Base-by-base conservation (phyloP, 2,113 vertebrate species). In the Melanerpes aurifrons region DNA sequence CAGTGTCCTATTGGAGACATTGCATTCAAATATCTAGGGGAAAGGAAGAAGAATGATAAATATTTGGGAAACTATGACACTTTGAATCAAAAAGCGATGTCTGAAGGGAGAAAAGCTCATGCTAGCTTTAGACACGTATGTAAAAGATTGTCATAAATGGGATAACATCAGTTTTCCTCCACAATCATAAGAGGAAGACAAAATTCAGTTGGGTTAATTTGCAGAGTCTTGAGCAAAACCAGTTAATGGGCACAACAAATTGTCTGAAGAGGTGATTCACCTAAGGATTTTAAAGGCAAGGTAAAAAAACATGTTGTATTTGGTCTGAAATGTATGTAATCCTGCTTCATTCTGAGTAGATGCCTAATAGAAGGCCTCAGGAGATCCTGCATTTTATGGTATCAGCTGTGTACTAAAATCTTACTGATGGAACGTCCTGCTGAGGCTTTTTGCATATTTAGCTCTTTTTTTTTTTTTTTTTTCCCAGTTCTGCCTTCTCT, bases 391-490 rank as follows among this genome's bases (percentile, higher is more conserved):
- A 0, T 81, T 86, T 91, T 78, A 78, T 61, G 32, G 8, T 64
- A 81, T 88, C 54, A 56, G 35, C 62, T 83, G 31, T n/a, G 62
- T 63, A 50, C 69, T 64, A 8, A 77, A 91, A 29, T 26, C 24
- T 45, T 82, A 68, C 9, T 62, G 61, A 57, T 57, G 47, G 53
- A 89, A 86, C 3, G 45, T 47, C 72, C 64, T 89, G 68, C 40
- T 40, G 29, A 94, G 7, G 54, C 35, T 54, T 93, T 93, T 48
- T 90, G 82, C 66, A 66, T 69, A 72, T 83, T 81, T 72, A 90
- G 82, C 29, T 72, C 50, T 1, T 9, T 35, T 89, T 83, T 67
- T 71, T 62, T 40, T 40, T 40, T 37, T 37, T 35, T 35, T 35
- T 40, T 40, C 11, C 37, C 45, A 31, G 31, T 74, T 81, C 45